Base-by-base conservation (phyloP, 1,140 invertebrate species). In the Callitettix versicolor region DNA sequence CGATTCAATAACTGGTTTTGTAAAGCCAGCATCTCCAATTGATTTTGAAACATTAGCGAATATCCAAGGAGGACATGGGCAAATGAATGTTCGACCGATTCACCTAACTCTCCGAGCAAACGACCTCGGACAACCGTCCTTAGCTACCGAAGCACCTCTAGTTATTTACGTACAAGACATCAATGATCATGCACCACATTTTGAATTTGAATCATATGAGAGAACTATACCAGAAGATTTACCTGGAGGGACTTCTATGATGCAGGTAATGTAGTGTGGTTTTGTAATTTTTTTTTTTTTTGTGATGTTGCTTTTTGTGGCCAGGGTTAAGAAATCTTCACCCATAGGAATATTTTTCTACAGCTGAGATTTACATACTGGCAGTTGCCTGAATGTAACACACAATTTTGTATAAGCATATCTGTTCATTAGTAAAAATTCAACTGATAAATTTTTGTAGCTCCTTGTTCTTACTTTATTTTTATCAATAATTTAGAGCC, bases 131-230 rank as follows among this genome's bases (percentile, higher is more conserved):
- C 75, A 69, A 9, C 90, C 90, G 0, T 78, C 83, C 56, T 68
- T 92, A 7, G 82, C 77, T 34, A 83, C 82, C 0, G 80, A 87
- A 33, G 85, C 83, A 11, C 77, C 81, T 0, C 79, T 95, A 0
- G 78, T 79, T 0, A 78, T 96, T 53, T 90, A 89, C 69, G 79
- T 95, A 1, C 81, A 88, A 61, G 92, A 95, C 68, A 77, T 85
- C 4, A 95, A 95, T 69, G 91, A 95, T 64, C 81, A 91, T 72
- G 71, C 79, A 0, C 92, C 92, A 0, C 69, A 79, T 58, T 95
- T 95, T 68, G 81, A 88, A 61, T 76, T 81, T 61, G 68, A 71
- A 43, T 68, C 82, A 49, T 95, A 95, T 66, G 79, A 81, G 47
- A 76, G 78, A 64, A 79, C 81, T 3, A 83, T 95, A 34, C 81